Base-by-base conservation (phyloP, 1,140 invertebrate species). In the Metaphire vulgaris region DNA sequence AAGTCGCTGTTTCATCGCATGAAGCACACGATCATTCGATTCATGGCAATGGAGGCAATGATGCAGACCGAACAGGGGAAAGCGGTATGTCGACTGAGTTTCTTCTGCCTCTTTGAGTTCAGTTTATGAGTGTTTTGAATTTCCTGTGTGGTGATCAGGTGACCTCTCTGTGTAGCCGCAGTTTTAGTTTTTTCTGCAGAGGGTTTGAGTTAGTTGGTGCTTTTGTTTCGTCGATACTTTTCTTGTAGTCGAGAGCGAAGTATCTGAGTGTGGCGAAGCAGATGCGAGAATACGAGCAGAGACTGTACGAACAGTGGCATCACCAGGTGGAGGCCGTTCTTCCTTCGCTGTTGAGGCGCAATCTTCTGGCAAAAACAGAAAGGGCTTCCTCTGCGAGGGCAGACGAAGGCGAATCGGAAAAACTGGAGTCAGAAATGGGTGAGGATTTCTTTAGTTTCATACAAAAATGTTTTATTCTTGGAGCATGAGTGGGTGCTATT, bases 201-300 rank as follows among this genome's bases (percentile, higher is more conserved):
- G n/a, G n/a, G n/a, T n/a, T n/a, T n/a, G n/a, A n/a, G n/a, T n/a
- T n/a, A n/a, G n/a, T n/a, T n/a, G n/a, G n/a, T n/a, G n/a, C n/a
- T n/a, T n/a, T n/a, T n/a, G n/a, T n/a, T n/a, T n/a, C n/a, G n/a
- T n/a, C n/a, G n/a, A n/a, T n/a, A n/a, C n/a, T n/a, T n/a, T n/a
- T n/a, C n/a, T n/a, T n/a, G 2, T 86, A 91, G 82, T 90, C 92
- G 0, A 92, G 93, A 80, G 86, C 89, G 28, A 89, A 92, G 78
- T 95, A 95, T 82, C 88, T 92, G 56, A 87, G 86, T 26, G 85
- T 95, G 2, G 91, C 90, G 0, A 91, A 90, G 79, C 86, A 90
- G 32, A 90, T 96, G 88, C 91, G 91, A 81, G 85, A 88, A 0
- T 96, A 90, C 82, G 93, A 96, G 86, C 90, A 92, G 66, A 80